phyloP scores from a whole-genome alignment of 1,140 invertebrate genomes.

The Planococcus citri region DNA sequence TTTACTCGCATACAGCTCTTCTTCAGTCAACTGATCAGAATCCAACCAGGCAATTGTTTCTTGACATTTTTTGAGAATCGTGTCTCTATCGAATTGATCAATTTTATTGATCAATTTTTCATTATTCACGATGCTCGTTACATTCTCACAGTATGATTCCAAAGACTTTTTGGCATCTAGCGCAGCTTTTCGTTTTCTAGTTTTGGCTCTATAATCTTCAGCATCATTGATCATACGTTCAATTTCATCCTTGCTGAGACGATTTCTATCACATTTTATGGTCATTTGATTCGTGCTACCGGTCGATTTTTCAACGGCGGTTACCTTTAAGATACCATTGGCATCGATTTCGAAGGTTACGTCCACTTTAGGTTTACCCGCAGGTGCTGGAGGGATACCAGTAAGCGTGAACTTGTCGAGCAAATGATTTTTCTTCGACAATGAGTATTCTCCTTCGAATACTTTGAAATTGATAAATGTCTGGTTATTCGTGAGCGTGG shows the following conservation, averaged over 20 bases:
- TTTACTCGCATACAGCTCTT: no score
- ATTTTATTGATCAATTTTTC: conserved; percentile 88
- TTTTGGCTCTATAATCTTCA: no score
- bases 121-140: conserved; percentile 84
- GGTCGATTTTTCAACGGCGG: no score
- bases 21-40: conserved; percentile 79
- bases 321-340: no score
- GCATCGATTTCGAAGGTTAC: no score
- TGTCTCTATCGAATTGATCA: conserved; percentile 69
- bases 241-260: conserved; percentile 85
- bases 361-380: conserved; percentile 87
- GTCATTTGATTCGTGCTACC: conserved; percentile 99
- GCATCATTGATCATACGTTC: no score
- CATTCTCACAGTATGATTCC: conserved; percentile 98
- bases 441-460: no score
- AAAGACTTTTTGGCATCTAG: no score
- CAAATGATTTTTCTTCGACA: no score
- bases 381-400: conserved; percentile 86
- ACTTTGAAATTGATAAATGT: no score
- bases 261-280: conserved; percentile 95
- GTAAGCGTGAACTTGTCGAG: no score
- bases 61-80: conserved; percentile 91
- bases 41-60: conserved; percentile 92
- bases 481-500: conserved; percentile 95
- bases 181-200: no score